Evolutionary conservation across 2,888 invertebrate genomes (phyloP), one percentile per base, ranked within the genome.

Genomic region (Cheilosia vulpina): DNA sequence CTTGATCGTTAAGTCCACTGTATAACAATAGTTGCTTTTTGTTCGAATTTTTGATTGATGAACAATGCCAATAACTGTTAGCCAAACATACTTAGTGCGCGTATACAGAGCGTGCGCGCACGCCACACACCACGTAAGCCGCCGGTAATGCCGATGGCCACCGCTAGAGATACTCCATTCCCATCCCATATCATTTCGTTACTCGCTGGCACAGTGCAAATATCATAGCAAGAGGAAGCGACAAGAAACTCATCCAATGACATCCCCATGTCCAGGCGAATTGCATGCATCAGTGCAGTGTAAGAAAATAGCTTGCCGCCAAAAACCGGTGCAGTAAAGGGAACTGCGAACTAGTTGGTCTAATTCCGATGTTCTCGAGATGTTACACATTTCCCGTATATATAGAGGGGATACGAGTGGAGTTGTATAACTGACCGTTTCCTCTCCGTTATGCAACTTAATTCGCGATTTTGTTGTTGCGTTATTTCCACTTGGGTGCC

Each of bases 401-500:
- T 11, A 47, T 60, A 19, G 34, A 34, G n/a, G 7, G 43, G 15
- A 43, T 24, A 38, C 38, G 24, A 11, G 17, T 52, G 72, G 31
- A 69, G 41, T 41, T 52, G 60, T 69, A 65, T 85, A 85, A 81
- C 85, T 77, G 85, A 81, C 85, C 76, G 81, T 57, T 85, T 81
- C 81, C 85, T 85, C 52, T 76, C 81, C 85, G 85, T 85, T 85
- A 85, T 85, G 85, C 81, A 81, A 85, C 85, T 85, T 85, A 77
- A 77, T 85, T 85, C 77, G 52, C 76, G 50, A 81, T 50, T 76
- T 72, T 71, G 58, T 79, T 84, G 68, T 81, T 85, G 85, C 76
- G 81, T 68, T 81, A 81, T 85, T 85, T 85, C 76, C 85, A 80
- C 81, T 81, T 85, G 81, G 85, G 76, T 85, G 85, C 85, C 76